phyloP scores from a whole-genome alignment of 2,797 vertebrate genomes.

The Malurus leucopterus region DNA sequence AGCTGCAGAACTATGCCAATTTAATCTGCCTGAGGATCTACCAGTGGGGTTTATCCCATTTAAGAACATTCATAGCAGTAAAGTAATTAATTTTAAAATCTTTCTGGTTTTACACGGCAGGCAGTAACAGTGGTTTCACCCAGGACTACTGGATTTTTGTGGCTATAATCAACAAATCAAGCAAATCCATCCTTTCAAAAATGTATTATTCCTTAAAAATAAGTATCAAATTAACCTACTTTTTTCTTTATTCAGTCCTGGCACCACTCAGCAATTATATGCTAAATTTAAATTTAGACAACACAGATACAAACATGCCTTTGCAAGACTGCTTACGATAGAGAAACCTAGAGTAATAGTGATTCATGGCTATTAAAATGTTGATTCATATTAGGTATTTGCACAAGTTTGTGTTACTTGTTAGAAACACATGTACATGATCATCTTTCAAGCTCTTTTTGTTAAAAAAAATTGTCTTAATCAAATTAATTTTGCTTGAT shows the following conservation, averaged over 20 bases:
- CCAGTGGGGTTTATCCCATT: neutral
- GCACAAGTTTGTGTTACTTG: neutral
- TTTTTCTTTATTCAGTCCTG: neutral
- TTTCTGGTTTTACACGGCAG: neutral
- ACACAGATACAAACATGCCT: neutral
- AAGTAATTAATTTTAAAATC: constrained; percentile 2
- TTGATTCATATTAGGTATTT: neutral
- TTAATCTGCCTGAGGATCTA: neutral
- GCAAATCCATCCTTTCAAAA: neutral
- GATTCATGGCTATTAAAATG: neutral
- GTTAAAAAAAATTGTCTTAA: neutral
- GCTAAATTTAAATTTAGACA: neutral
- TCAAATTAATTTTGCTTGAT: neutral
- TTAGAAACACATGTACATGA: neutral
- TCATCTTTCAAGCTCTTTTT: neutral
- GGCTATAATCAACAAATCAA: neutral
- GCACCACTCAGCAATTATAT: neutral
- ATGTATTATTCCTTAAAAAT: neutral
- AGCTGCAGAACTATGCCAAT: neutral
- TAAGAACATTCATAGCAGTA: neutral
- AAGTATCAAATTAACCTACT: neutral
- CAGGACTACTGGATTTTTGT: neutral
- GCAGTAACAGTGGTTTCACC: neutral
- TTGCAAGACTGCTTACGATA: neutral
- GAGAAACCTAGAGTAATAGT: neutral